Evolutionary conservation across 2,797 vertebrate species (phyloP).

Genomic region (Neosilurus mollespiculum): DNA sequence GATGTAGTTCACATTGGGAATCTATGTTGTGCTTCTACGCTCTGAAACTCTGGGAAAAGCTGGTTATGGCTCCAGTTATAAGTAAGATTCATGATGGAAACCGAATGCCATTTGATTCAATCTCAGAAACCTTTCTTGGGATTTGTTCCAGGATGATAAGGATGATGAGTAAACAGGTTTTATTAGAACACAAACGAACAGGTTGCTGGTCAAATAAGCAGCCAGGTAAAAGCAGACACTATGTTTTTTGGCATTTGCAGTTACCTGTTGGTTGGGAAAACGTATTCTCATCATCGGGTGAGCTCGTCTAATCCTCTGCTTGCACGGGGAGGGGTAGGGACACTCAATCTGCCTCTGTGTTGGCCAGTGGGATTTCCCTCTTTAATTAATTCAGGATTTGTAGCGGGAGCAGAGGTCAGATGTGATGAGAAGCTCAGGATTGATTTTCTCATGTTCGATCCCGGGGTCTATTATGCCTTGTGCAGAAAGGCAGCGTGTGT

Average conservation of each 20-base stretch:
- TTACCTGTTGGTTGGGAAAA: constrained; percentile 70
- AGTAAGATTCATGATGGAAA: constrained; percentile 27
- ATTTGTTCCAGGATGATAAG: not conserved
- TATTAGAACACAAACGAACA: not conserved
- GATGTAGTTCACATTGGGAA: too few species aligned
- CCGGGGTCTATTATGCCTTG: constrained; percentile 49
- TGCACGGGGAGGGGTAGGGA: constrained; percentile 68
- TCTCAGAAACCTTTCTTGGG: not conserved
- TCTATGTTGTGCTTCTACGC: not conserved
- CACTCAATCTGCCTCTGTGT: constrained; percentile 72
- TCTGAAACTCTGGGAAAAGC: not conserved
- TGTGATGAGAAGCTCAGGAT: constrained; percentile 65
- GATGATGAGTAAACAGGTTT: not conserved
- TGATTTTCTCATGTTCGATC: constrained; percentile 75
- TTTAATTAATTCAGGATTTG: constrained; percentile 88
- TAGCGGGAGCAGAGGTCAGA: constrained; percentile 74
- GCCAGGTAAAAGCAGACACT: constrained; percentile 46
- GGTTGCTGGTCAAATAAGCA: constrained; percentile 14
- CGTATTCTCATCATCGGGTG: constrained; percentile 72
- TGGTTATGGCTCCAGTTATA: not conserved
- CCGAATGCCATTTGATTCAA: not conserved
- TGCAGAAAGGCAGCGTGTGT: constrained; percentile 40
- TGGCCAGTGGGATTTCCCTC: constrained; percentile 77
- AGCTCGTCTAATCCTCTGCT: constrained; percentile 74
- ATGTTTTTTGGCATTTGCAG: constrained; percentile 55